Percentiles rank a stretch among this genome's conserved stretches.
Conservation (phyloP, 2,888 invertebrate genomes). For the Halictus ligatus region DNA sequence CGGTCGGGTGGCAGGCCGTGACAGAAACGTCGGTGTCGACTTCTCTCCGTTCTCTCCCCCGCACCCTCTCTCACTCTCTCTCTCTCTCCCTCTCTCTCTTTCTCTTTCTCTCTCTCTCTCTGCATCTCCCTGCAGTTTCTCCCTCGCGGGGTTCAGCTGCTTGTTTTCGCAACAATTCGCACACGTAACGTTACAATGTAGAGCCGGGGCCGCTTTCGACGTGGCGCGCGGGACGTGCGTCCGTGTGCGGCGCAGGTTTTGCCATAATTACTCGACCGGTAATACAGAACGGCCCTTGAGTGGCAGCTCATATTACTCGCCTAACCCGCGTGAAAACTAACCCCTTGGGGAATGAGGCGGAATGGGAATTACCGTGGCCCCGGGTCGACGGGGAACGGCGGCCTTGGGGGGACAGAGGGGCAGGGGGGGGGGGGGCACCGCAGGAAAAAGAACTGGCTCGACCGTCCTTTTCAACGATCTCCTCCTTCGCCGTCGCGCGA, state of each 20-base stretch:
- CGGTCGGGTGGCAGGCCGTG: slow-evolving; percentile 29
- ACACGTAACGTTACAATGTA: slow-evolving; percentile 76
- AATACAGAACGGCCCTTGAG: slow-evolving; percentile 81
- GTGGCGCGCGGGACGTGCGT: slow-evolving; percentile 50
- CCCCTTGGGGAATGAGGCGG: slow-evolving; percentile 75
- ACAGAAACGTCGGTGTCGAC: slow-evolving; percentile 39
- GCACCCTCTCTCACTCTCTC: slow-evolving; percentile 13
- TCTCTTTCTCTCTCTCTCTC: background rate
- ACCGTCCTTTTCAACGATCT: slow-evolving; percentile 62
- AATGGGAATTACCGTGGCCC: slow-evolving; percentile 70
- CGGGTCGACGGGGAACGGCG: slow-evolving; percentile 8
- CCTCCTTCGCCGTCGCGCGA: slow-evolving; percentile 50
- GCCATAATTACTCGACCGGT: slow-evolving; percentile 81
- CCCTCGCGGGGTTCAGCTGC: slow-evolving; percentile 33
- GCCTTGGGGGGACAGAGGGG: slow-evolving; percentile 19
- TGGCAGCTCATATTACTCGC: slow-evolving; percentile 83
- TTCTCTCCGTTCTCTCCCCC: background rate
- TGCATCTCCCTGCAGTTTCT: background rate
- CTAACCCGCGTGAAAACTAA: slow-evolving; percentile 82
- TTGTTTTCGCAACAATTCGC: slow-evolving; percentile 74
- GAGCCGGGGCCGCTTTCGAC: slow-evolving; percentile 61
- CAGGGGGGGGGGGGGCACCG: background rate
- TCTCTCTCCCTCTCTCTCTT: background rate
- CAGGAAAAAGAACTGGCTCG: slow-evolving; percentile 54
- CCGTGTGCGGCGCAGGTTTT: slow-evolving; percentile 68